Conservation (phyloP, 2,113 vertebrate species). For the Tetrao urogallus region DNA sequence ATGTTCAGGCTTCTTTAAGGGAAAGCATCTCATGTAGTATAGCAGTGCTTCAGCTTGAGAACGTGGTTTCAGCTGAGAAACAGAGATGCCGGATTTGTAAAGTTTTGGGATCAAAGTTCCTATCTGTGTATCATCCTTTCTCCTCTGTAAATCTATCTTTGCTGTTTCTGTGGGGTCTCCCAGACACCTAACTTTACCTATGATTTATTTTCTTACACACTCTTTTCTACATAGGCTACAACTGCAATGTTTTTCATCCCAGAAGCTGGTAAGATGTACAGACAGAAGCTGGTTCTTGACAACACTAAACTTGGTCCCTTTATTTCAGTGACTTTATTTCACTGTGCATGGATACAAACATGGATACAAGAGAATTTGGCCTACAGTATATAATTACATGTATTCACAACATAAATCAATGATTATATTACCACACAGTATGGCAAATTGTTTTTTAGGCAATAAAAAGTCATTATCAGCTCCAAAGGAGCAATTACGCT, state of each 20-base stretch:
- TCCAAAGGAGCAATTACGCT: constrained; percentile 72
- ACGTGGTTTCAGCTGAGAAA: background rate
- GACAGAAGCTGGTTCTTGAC: background rate
- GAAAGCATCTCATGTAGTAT: background rate
- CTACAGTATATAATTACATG: background rate
- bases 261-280: rapidly evolving
- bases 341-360: background rate
- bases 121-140: background rate
- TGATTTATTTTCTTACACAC: background rate
- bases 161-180: background rate
- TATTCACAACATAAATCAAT: constrained; percentile 50
- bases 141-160: background rate
- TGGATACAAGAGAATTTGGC: background rate
- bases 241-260: background rate
- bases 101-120: background rate
- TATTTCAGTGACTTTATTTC: background rate
- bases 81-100: background rate
- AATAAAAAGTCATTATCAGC: constrained; percentile 61
- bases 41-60: background rate
- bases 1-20: background rate
- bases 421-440: background rate
- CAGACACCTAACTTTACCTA: background rate
- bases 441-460: constrained; percentile 3
- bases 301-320: background rate
- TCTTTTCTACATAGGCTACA: background rate